Conservation (phyloP, 2,888 invertebrate genomes). For the Ennomos erosarius region DNA sequence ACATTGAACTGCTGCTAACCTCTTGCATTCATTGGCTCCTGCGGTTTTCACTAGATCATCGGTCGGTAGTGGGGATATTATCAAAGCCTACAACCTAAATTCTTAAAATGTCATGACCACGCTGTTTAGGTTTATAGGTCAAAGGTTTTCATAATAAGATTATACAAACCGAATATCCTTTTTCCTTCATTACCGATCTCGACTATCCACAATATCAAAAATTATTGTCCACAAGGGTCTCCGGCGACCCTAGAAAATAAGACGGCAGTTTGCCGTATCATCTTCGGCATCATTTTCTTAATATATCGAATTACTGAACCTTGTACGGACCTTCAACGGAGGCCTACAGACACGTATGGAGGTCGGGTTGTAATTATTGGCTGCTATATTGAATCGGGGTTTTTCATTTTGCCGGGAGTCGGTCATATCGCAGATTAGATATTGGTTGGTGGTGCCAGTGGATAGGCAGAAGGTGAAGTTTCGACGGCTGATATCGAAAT, state of each 20-base stretch:
- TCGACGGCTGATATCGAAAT: not conserved
- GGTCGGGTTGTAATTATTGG: conserved; percentile 54
- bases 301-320: conserved; percentile 36
- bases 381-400: conserved; percentile 53
- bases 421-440: conserved; percentile 63
- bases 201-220: conserved; percentile 1
- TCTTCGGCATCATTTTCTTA: conserved; percentile 32
- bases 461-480: conserved; percentile 8
- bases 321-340: conserved; percentile 11
- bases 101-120: too few relatives aligned
- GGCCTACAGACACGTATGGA: conserved; percentile 31
- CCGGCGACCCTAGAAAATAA: conserved; percentile 20
- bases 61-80: too few relatives aligned
- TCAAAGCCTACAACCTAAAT: too few relatives aligned
- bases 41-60: too few relatives aligned
- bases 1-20: too few relatives aligned
- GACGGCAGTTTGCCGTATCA: conserved; percentile 27
- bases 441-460: conserved; percentile 41
- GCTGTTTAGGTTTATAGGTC: too few relatives aligned
- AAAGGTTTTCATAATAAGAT: too few relatives aligned
- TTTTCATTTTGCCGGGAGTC: conserved; percentile 51
- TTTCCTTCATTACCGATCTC: too few relatives aligned
- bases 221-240: conserved; percentile 12
- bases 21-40: too few relatives aligned
- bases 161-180: too few relatives aligned